These are phyloP conservation scores for Paraplagusia blochii DNA, from an alignment of 2,113 vertebrate genomes.

Conservation along the genomic window DNA sequence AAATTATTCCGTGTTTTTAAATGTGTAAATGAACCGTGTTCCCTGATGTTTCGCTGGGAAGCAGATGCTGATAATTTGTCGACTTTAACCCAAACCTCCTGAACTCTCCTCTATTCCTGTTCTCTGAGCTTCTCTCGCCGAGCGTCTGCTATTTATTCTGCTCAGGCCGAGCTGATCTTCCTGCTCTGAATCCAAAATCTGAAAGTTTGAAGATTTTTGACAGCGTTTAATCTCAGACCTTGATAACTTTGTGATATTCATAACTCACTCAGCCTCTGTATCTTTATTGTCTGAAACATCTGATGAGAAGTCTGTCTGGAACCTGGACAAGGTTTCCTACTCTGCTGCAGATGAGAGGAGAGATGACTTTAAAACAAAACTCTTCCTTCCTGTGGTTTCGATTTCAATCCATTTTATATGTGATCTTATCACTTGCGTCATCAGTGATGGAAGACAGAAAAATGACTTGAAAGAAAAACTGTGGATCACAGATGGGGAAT, in stretches of 20 bases:
- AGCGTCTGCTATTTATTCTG: slow-evolving; percentile 20
- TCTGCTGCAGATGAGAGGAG: slow-evolving; percentile 15
- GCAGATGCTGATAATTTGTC: slow-evolving; percentile 5
- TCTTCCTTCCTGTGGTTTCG: slow-evolving; percentile 7
- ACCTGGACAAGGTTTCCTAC: neutral
- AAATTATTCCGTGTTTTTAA: neutral
- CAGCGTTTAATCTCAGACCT: neutral
- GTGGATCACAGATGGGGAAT: no score
- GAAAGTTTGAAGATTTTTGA: neutral
- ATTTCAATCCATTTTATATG: neutral
- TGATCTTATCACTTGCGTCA: no score
- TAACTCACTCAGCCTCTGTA: no score
- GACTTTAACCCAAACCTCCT: neutral
- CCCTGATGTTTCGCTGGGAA: neutral
- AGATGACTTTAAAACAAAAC: slow-evolving; percentile 10
- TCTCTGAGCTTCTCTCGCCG: slow-evolving; percentile 4
- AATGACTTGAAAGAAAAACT: no score
- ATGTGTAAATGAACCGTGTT: neutral
- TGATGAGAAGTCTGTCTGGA: slow-evolving; percentile 4
- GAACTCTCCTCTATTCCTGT: slow-evolving; percentile 4
- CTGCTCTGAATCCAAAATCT: slow-evolving; percentile 30
- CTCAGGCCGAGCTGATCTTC: slow-evolving; percentile 3
- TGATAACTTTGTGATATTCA: neutral
- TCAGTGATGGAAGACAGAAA: no score
- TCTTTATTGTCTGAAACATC: slow-evolving; percentile 4